Percentiles rank a stretch among this genome's conserved stretches.
phyloP scores from a whole-genome alignment of 2,888 invertebrate species.

The Theodoxus fluviatilis region DNA sequence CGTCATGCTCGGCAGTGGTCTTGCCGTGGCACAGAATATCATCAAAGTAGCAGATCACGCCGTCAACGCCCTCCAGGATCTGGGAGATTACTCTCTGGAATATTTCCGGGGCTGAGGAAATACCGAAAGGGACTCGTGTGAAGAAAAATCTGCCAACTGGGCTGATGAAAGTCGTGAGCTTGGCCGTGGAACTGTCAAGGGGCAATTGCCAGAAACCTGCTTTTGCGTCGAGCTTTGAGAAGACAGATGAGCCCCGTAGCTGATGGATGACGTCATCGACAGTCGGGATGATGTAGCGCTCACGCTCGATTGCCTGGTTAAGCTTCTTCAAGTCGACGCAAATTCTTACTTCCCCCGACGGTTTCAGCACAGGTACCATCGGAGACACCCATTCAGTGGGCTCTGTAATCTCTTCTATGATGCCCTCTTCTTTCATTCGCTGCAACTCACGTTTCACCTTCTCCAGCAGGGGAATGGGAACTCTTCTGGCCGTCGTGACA shows the following conservation, averaged over 20 bases:
- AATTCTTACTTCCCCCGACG: slow-evolving; percentile 30
- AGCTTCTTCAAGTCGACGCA: slow-evolving; percentile 31
- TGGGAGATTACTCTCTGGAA: slow-evolving; percentile 31
- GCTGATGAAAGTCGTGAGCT: slow-evolving; percentile 31
- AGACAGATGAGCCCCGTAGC: slow-evolving; percentile 31
- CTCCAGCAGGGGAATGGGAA: slow-evolving; percentile 14
- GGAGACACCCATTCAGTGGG: slow-evolving; percentile 34
- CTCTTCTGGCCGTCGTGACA: slow-evolving; percentile 24
- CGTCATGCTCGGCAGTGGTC: slow-evolving; percentile 31
- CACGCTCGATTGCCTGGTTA: slow-evolving; percentile 31
- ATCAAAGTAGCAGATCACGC: slow-evolving; percentile 22
- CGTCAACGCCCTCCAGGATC: background rate
- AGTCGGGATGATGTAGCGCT: slow-evolving; percentile 31
- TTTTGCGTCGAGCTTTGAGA: slow-evolving; percentile 26
- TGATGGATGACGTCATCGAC: slow-evolving; percentile 35
- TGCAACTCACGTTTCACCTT: slow-evolving; percentile 31
- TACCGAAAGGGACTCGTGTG: slow-evolving; percentile 29
- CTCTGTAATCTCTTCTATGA: slow-evolving; percentile 32
- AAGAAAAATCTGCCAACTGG: slow-evolving; percentile 28
- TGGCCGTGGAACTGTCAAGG: slow-evolving; percentile 27
- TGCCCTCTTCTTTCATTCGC: slow-evolving; percentile 29
- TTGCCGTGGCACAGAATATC: slow-evolving; percentile 34
- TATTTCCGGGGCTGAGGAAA: slow-evolving; percentile 30
- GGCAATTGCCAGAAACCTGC: slow-evolving; percentile 37
- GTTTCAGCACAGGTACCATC: slow-evolving; percentile 33